A percentile compares a stretch with the other conserved stretches of the same genome.
Evolutionary conservation across 2,113 vertebrate genomes (phyloP).

Genomic region (Strigops habroptila): DNA sequence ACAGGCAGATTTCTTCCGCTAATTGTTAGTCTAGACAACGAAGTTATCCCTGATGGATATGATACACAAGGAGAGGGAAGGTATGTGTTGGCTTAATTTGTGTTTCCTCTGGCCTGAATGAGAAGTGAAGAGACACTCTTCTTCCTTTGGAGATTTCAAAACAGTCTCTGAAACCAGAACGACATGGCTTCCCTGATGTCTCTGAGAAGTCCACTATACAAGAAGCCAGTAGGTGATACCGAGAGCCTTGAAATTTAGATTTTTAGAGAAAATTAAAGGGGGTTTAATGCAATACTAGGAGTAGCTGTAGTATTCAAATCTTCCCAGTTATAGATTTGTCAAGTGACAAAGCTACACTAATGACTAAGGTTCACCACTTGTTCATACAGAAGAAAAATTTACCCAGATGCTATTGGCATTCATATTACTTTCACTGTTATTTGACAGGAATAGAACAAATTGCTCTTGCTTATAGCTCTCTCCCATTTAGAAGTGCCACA

Average conservation of each 20-base stretch:
- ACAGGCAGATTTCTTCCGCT: background rate
- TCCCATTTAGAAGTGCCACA: background rate
- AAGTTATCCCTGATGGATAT: background rate
- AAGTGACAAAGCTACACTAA: background rate
- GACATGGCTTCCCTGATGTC: background rate
- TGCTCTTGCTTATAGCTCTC: background rate
- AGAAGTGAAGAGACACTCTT: background rate
- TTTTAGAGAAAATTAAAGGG: background rate
- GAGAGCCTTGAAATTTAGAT: background rate
- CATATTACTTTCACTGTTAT: background rate
- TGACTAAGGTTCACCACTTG: background rate
- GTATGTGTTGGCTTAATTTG: background rate
- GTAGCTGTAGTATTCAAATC: background rate
- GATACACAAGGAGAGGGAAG: background rate
- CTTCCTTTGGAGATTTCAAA: background rate
- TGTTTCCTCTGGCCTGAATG: background rate
- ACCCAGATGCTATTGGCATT: background rate
- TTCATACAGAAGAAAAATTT: background rate
- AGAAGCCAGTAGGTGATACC: background rate
- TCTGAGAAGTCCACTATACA: background rate
- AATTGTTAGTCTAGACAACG: background rate
- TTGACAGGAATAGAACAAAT: background rate
- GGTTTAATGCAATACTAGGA: background rate
- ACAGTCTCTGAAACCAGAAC: background rate
- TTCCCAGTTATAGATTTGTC: background rate